phyloP scores from a whole-genome alignment of 2,797 vertebrate species.

The Fratercula arctica region DNA sequence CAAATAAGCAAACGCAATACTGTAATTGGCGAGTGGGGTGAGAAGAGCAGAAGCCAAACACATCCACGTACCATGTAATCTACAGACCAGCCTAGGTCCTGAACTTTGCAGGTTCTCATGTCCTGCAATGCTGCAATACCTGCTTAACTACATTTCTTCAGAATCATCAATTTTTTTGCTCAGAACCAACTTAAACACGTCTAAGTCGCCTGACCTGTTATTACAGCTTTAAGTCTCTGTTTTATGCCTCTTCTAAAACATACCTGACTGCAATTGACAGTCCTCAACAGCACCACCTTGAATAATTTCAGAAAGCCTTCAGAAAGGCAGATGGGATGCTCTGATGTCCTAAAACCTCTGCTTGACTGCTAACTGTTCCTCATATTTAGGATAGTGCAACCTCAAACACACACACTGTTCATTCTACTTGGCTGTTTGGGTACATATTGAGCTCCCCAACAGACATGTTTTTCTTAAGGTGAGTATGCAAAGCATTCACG shows the following conservation, averaged over 20 bases:
- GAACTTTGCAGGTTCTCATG: neutral
- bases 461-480: neutral
- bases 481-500: neutral
- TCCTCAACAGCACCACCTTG: neutral
- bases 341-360: neutral
- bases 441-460: neutral
- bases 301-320: neutral
- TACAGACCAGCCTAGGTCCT: neutral
- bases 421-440: neutral
- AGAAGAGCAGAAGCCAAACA: neutral
- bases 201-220: neutral
- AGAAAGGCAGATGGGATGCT: neutral
- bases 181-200: neutral
- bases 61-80: accelerated
- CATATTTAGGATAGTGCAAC: accelerated
- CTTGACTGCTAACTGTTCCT: neutral
- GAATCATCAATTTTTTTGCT: neutral
- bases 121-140: neutral
- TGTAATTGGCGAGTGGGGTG: accelerated
- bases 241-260: neutral
- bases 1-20: neutral
- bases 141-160: neutral
- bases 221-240: neutral
- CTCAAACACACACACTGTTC: neutral
- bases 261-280: neutral